Evolutionary conservation across 2,888 invertebrate genomes (phyloP), one percentile per base, ranked within the genome.

Genomic region (Dryomyza anilis): DNA sequence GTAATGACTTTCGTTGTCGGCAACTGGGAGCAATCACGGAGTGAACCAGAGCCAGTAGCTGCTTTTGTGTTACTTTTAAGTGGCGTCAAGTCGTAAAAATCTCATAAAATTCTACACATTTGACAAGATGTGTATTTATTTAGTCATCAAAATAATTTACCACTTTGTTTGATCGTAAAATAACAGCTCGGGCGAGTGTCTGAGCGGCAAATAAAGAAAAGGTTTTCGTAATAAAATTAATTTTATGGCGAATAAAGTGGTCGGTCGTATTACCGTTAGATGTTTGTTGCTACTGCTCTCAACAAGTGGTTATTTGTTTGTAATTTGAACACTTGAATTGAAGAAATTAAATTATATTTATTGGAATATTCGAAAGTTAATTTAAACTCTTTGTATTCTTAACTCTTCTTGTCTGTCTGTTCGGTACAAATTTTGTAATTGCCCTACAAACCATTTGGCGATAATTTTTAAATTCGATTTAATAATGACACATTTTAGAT

Each of bases 11-110:
- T n/a, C n/a, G n/a, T n/a, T n/a, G n/a, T n/a, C n/a, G n/a, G n/a
- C 25, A 1, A 16, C 23, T 39, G 43, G 12, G 43, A 30, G 56
- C 25, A 43, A 43, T 14, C n/a, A 19, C 4, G 3, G 21, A 36
- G 12, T 55, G 12, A 29, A 6, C 7, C n/a, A 27, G 29, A 29
- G 16, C 27, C 5, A 53, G 16, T 29, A 30, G 30, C 19, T 29
- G 19, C 36, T 25, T 23, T 16, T 27, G 14, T 50, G n/a, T 10
- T 16, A 12, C 48, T 43, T 43, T 25, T 53, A 72, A 77, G 75
- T 77, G 82, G 81, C 82, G 82, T 75, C 74, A 82, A 81, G 81
- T 82, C 81, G 77, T 81, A 80, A 81, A 82, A 81, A 76, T 69
- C 69, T 73, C 73, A 76, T 81, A 79, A 81, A 81, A 73, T 63